Percentiles rank a stretch among this genome's conserved stretches.
phyloP scores from a whole-genome alignment of 2,888 invertebrate species.

The Harpalus rufipes region DNA sequence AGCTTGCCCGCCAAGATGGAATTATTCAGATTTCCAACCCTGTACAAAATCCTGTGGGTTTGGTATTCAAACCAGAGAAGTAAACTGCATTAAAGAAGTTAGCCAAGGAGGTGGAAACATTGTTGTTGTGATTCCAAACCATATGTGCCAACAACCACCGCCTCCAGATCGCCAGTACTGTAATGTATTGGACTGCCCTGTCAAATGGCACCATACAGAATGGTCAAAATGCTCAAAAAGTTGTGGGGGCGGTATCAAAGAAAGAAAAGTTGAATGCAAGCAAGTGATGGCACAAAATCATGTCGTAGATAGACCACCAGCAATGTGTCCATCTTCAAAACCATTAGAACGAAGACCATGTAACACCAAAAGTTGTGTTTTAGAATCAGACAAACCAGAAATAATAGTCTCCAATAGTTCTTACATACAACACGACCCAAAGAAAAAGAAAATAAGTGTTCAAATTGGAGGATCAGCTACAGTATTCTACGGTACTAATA shows the following conservation, averaged over 20 bases:
- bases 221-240: conserved; percentile 96
- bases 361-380: conserved; percentile 89
- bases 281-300: conserved; percentile 96
- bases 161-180: conserved; percentile 94
- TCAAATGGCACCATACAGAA: conserved; percentile 91
- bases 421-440: conserved; percentile 90
- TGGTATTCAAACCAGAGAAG: conserved; percentile 91
- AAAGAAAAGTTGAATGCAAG: conserved; percentile 91
- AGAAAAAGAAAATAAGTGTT: conserved; percentile 89
- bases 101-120: conserved; percentile 87
- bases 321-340: conserved; percentile 86
- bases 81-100: conserved; percentile 88
- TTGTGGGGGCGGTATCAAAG: conserved; percentile 95
- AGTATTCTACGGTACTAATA: conserved; percentile 93
- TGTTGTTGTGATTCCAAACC: conserved; percentile 94
- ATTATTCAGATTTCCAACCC: conserved; percentile 91
- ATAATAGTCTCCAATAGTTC: conserved; percentile 89
- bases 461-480: conserved; percentile 95
- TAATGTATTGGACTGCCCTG: conserved; percentile 95
- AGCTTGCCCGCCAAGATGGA: conserved; percentile 97
- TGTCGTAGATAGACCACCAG: conserved; percentile 87
- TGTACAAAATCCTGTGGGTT: conserved; percentile 97
- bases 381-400: conserved; percentile 85
- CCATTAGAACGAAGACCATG: conserved; percentile 91
- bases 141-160: conserved; percentile 94